phyloP scores from a whole-genome alignment of 1,140 invertebrate genomes.

The Bombus cullumanus region DNA sequence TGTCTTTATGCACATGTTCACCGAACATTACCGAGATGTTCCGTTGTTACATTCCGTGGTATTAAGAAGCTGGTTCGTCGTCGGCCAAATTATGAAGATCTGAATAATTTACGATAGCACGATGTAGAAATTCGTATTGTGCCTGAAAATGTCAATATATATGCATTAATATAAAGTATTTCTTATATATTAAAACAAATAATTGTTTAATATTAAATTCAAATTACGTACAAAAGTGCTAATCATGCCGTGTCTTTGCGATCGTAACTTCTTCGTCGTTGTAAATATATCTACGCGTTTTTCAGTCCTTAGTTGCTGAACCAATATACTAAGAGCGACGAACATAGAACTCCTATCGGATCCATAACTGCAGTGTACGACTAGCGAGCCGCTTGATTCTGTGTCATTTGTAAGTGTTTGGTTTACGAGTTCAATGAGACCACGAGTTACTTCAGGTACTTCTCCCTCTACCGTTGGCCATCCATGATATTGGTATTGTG shows the following conservation, averaged over 20 bases:
- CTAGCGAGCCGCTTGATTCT: conserved; percentile 85
- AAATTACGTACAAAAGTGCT: conserved; percentile 89
- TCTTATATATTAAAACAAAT: neutral
- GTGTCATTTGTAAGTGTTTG: conserved; percentile 85
- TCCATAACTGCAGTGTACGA: conserved; percentile 93
- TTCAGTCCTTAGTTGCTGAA: conserved; percentile 91
- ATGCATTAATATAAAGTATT: neutral
- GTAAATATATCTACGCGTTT: conserved; percentile 93
- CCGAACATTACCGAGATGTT: conserved; percentile 45
- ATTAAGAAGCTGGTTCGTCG: conserved; percentile 81
- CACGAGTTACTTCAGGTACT: conserved; percentile 92
- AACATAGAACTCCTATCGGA: conserved; percentile 95
- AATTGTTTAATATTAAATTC: neutral
- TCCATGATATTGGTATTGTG: conserved; percentile 94
- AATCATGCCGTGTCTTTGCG: conserved; percentile 92
- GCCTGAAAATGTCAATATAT: conserved; percentile 86
- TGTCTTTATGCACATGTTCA: conserved; percentile 44
- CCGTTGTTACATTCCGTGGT: conserved; percentile 35
- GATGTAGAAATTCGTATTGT: conserved; percentile 95
- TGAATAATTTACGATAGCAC: conserved; percentile 94
- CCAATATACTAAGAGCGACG: conserved; percentile 92
- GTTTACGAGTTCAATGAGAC: conserved; percentile 91
- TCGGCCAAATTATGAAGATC: conserved; percentile 90
- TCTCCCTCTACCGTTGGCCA: conserved; percentile 94
- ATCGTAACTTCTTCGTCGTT: conserved; percentile 91